Percentiles rank a stretch among this genome's conserved stretches.
Evolutionary conservation across 2,888 invertebrate genomes (phyloP).

Genomic region (Andrena chrysosceles): DNA sequence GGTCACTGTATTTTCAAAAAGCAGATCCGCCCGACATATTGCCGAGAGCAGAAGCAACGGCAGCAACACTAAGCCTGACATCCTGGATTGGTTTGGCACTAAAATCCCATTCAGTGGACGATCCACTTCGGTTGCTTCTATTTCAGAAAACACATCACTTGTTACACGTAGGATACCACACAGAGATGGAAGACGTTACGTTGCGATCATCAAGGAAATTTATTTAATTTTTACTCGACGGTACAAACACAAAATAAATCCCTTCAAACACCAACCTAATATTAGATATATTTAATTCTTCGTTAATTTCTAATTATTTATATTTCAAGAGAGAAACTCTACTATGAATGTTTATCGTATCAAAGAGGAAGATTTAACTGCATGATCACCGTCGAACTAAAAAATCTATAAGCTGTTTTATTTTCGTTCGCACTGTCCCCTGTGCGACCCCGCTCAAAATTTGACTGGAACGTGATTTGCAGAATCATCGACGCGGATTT

Average conservation of each 20-base stretch:
- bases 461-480: neutral
- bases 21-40: slow-evolving; percentile 18
- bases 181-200: no score
- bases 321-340: neutral
- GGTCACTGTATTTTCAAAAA: neutral
- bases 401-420: neutral
- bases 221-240: neutral
- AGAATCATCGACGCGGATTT: neutral
- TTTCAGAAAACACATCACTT: slow-evolving; percentile 7
- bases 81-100: slow-evolving; percentile 5
- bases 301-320: neutral
- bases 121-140: neutral
- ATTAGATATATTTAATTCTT: neutral
- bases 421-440: neutral
- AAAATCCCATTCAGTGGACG: neutral
- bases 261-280: no score
- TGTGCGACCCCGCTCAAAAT: neutral
- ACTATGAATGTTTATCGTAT: no score
- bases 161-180: neutral
- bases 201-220: neutral
- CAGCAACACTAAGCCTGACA: slow-evolving; percentile 34
- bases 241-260: no score
- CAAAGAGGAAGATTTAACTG: no score
- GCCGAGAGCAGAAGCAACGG: slow-evolving; percentile 33
- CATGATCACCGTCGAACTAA: no score